Base-by-base conservation (phyloP, 2,797 vertebrate species). In the Eurystomus glaucurus region DNA sequence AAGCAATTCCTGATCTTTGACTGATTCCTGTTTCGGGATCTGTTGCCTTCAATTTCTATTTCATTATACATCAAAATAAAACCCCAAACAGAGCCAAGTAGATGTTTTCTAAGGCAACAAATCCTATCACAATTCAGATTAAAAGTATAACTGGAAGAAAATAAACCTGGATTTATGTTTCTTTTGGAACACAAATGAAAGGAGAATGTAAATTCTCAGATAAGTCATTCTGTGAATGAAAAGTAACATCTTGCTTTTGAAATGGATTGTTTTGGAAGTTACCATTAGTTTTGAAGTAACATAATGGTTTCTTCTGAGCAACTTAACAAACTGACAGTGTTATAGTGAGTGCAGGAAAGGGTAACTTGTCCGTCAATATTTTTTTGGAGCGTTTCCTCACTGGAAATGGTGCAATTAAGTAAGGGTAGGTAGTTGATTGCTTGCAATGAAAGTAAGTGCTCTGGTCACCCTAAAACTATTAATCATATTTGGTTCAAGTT, bases 161-260 rank as follows among this genome's bases (percentile, higher is more conserved):
- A 17, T 85, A 87, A 89, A 74, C 33, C 77, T 87, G 21, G 25
- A 45, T 68, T 52, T 77, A 83, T 76, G 48, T 94, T 96, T 93
- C 4, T 2, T 29, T 90, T 95, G 94, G 87, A 94, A 61, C 28
- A 57, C 26, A 68, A 89, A 50, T 76, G 51, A 77, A 93, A 97
- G 57, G 64, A 85, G 45, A 88, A 75, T 64, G 11, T 83, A 74
- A 77, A 91, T 93, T 87, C 20, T 62, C 23, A 2, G 72, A 72
- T 14, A 60, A 79, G 22, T 83, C 5, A 18, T 85, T 90, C 60
- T 93, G 61, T 61, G 50, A 95, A 65, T 90, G 45, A 88, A 64
- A 81, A 64, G 55, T 39, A 68, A 46, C 57, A 46, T 83, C 64
- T 88, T 93, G 55, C 5, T 85, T 87, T 93, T 85, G 45, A 61